Conservation (phyloP, 64 coral and sea anemone genomes). For the Stichodactyla helianthus region DNA sequence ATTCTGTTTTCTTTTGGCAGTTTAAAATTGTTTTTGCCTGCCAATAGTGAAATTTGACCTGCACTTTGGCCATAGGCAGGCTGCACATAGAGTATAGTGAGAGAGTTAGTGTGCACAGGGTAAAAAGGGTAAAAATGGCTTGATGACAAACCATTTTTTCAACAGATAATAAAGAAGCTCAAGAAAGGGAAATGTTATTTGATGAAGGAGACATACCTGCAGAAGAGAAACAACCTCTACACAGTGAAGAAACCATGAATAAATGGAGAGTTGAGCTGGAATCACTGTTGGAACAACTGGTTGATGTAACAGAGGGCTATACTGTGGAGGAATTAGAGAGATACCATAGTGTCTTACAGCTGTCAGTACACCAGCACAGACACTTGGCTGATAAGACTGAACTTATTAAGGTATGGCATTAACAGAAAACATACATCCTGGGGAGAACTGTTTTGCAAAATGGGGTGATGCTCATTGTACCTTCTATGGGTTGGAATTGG, state of each 20-base stretch:
- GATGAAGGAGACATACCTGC: neutral
- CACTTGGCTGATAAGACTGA: slow-evolving; percentile 48
- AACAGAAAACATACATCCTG: neutral
- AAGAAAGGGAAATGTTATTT: neutral
- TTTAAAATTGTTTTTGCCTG: no score
- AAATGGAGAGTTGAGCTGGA: slow-evolving; percentile 43
- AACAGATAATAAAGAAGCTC: neutral
- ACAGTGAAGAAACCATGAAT: neutral
- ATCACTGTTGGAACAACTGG: slow-evolving; percentile 43
- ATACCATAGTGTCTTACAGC: slow-evolving; percentile 66
- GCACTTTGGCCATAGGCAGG: no score
- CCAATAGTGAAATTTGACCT: no score
- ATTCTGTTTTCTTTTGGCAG: no score
- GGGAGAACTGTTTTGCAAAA: no score
- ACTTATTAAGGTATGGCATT: slow-evolving; percentile 59
- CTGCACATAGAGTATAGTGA: no score
- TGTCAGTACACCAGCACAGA: slow-evolving; percentile 64
- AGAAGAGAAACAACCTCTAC: neutral
- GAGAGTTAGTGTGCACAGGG: no score
- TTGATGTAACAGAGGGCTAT: slow-evolving; percentile 46
- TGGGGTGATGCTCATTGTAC: no score
- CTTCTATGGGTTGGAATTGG: no score
- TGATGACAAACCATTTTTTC: neutral
- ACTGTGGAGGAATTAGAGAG: slow-evolving; percentile 65
- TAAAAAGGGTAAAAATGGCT: neutral